Evolutionary conservation across 2,888 invertebrate species (phyloP), one percentile per base, ranked within the genome.

Genomic region (Melolontha melolontha): DNA sequence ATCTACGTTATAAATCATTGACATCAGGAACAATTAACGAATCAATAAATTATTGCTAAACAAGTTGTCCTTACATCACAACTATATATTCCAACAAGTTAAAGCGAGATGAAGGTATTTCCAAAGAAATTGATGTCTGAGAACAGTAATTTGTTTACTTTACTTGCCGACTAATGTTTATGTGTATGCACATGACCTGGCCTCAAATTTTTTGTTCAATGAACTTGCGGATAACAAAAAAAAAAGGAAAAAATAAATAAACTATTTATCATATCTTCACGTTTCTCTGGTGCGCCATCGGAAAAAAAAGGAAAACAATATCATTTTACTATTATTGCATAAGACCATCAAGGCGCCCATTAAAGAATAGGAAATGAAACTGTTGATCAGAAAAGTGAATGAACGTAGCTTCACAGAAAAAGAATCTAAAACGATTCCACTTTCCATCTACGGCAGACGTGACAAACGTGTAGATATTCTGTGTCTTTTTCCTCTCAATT

Each of bases 271-370:
- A 52, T 64, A 42, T 52, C 27, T 51, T 41, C 64, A 51, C 41
- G 64, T 47, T 47, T 51, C 17, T n/a, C 8, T 16, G 16, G 10
- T 52, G 52, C 52, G 34, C 54, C 16, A 11, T 7, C 11, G 40
- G 5, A 22, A 16, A 17, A 67, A 67, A 54, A 50, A 41, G 11
- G 55, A 41, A 65, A 27, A 50, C 57, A 27, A 64, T 44, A 66
- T 64, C 64, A 68, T 68, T 68, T 68, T 67, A 63, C 62, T 64
- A 64, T 63, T 64, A 68, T 68, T 68, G 54, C 68, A 49, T 64
- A 68, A 67, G 34, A 34, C 34, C 63, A 59, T 16, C 50, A 14
- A 6, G 11, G 16, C 29, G 50, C 22, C 62, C 68, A 64, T 68
- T 68, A 68, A 55, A 49, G 64, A 55, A 68, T 54, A 55, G 63